phyloP scores from a whole-genome alignment of 2,797 vertebrate species.

The Jordanella pulchra region DNA sequence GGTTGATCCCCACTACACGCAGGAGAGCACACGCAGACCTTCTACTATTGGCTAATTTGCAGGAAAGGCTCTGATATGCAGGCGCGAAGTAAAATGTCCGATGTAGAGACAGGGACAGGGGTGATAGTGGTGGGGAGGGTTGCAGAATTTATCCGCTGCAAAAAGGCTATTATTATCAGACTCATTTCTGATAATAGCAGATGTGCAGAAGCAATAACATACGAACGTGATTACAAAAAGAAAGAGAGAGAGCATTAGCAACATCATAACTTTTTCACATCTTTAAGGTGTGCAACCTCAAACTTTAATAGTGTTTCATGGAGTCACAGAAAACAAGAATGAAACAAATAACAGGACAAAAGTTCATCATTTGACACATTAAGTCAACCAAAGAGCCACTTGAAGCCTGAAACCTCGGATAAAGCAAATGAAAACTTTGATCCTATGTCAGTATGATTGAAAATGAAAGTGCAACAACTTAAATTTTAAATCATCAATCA shows the following conservation, averaged over 20 bases:
- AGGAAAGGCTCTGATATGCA: constrained; percentile 29
- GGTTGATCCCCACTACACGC: constrained; percentile 35
- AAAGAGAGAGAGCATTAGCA: neutral
- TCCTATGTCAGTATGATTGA: too few species aligned
- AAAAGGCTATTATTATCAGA: neutral
- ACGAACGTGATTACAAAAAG: neutral
- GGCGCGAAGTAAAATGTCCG: constrained; percentile 63
- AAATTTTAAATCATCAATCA: too few species aligned
- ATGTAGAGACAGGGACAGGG: constrained; percentile 45
- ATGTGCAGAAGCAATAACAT: neutral
- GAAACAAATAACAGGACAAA: too few species aligned
- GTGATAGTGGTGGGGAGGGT: constrained; percentile 31
- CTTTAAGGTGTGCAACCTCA: neutral
- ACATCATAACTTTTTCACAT: neutral
- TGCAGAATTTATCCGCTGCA: constrained; percentile 20
- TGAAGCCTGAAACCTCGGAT: too few species aligned
- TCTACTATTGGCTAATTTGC: constrained; percentile 27
- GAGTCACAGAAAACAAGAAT: too few species aligned
- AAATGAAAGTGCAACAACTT: too few species aligned
- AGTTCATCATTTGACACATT: too few species aligned
- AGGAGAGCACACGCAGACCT: constrained; percentile 23
- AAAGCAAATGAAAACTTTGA: too few species aligned
- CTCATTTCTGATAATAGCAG: neutral
- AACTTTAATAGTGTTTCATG: neutral
- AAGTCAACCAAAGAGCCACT: too few species aligned